Evolutionary conservation across 2,888 invertebrate species (phyloP).

Genomic region (Gari tellinella): DNA sequence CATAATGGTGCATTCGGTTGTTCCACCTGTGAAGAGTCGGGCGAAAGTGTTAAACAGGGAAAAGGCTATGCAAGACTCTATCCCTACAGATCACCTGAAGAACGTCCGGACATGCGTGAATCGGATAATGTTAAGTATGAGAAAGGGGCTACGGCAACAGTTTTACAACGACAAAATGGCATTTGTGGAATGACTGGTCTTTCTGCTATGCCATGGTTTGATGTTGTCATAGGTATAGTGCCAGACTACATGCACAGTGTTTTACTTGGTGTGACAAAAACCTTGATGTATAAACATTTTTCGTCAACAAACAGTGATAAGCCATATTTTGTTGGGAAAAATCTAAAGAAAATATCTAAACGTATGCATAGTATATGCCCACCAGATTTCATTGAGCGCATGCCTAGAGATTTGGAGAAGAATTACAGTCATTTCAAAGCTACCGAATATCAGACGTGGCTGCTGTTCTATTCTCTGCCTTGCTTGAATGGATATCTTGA

Average conservation of each 20-base stretch:
- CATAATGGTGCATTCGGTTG: slow-evolving; percentile 59
- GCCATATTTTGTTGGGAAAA: slow-evolving; percentile 43
- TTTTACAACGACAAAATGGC: slow-evolving; percentile 24
- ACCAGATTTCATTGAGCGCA: slow-evolving; percentile 47
- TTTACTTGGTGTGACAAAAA: slow-evolving; percentile 33
- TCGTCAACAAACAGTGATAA: slow-evolving; percentile 26
- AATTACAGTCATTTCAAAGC: slow-evolving; percentile 58
- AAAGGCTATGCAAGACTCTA: slow-evolving; percentile 22
- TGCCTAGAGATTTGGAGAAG: slow-evolving; percentile 57
- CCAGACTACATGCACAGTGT: slow-evolving; percentile 57
- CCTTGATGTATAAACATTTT: slow-evolving; percentile 42
- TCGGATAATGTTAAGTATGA: slow-evolving; percentile 14
- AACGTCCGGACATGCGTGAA: slow-evolving; percentile 2
- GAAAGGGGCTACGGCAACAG: slow-evolving; percentile 22
- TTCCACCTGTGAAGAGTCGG: slow-evolving; percentile 61
- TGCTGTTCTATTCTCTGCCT: slow-evolving; percentile 51
- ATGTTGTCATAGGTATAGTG: slow-evolving; percentile 35
- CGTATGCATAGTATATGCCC: slow-evolving; percentile 43
- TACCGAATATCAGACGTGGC: slow-evolving; percentile 58
- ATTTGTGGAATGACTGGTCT: slow-evolving; percentile 39
- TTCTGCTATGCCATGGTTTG: slow-evolving; percentile 10
- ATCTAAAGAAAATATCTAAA: slow-evolving; percentile 28
- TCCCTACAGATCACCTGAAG: slow-evolving; percentile 25
- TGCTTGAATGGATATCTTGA: slow-evolving; percentile 47
- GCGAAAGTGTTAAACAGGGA: slow-evolving; percentile 34